phyloP scores from a whole-genome alignment of 2,797 vertebrate genomes.

The Gila robusta region DNA sequence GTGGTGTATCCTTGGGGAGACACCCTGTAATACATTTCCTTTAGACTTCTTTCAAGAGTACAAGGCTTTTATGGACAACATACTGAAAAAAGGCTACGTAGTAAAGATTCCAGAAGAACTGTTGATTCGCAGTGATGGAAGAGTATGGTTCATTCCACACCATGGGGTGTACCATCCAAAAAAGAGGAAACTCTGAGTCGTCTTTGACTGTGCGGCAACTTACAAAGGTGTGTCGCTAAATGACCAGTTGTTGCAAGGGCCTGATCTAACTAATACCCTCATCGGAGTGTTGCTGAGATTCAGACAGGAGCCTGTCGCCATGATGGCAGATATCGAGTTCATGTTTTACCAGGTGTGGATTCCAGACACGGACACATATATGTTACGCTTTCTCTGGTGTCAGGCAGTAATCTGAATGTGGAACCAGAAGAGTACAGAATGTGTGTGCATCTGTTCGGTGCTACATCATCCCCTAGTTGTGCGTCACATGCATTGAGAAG shows the following conservation, averaged over 20 bases:
- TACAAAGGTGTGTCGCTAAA: conserved; percentile 28
- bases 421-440: background rate
- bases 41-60: too few species aligned
- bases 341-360: conserved; percentile 54
- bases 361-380: background rate
- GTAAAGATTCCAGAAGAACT: too few species aligned
- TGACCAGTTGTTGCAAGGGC: conserved; percentile 30
- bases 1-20: too few species aligned
- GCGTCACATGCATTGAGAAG: background rate
- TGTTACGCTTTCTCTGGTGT: conserved; percentile 44
- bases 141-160: too few species aligned
- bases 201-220: conserved; percentile 25
- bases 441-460: background rate
- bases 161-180: too few species aligned
- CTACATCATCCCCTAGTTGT: background rate
- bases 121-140: too few species aligned
- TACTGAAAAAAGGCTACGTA: too few species aligned
- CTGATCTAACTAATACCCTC: conserved; percentile 36
- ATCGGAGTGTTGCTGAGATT: conserved; percentile 33
- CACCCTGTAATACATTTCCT: too few species aligned
- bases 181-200: background rate
- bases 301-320: conserved; percentile 7
- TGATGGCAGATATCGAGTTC: conserved; percentile 38
- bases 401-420: conserved; percentile 12
- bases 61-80: too few species aligned